phyloP scores from a whole-genome alignment of 2,797 vertebrate species.

The Microctenopoma lineatum region DNA sequence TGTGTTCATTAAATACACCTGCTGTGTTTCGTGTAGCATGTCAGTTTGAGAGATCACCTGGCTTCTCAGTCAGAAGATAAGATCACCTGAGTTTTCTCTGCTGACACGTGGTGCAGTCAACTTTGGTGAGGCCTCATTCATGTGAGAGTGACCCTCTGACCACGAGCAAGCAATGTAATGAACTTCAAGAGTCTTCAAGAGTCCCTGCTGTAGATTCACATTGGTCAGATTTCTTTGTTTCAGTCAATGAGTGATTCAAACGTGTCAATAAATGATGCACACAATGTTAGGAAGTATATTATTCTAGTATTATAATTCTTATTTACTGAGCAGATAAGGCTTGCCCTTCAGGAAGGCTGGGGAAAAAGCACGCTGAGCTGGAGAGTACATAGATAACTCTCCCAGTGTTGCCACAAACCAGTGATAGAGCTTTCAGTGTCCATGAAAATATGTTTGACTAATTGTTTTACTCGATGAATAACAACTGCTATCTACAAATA shows the following conservation, averaged over 20 bases:
- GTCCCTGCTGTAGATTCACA: background rate
- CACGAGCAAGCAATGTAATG: background rate
- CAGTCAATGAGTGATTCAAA: background rate
- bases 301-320: no score
- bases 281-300: background rate
- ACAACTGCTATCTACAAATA: background rate
- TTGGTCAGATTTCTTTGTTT: background rate
- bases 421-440: background rate
- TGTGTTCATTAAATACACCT: background rate
- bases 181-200: background rate
- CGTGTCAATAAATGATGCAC: background rate
- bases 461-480: background rate
- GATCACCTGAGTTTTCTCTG: background rate
- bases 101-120: conserved; percentile 12
- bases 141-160: no score
- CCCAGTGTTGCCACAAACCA: background rate
- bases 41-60: background rate
- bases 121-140: no score
- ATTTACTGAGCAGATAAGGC: no score
- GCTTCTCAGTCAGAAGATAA: background rate
- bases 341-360: background rate
- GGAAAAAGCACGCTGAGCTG: background rate
- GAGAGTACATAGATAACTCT: background rate
- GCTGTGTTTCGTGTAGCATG: background rate
- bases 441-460: background rate